Evolutionary conservation across 1,140 invertebrate genomes (phyloP).

Genomic region (Zeugodacus cucurbitae): DNA sequence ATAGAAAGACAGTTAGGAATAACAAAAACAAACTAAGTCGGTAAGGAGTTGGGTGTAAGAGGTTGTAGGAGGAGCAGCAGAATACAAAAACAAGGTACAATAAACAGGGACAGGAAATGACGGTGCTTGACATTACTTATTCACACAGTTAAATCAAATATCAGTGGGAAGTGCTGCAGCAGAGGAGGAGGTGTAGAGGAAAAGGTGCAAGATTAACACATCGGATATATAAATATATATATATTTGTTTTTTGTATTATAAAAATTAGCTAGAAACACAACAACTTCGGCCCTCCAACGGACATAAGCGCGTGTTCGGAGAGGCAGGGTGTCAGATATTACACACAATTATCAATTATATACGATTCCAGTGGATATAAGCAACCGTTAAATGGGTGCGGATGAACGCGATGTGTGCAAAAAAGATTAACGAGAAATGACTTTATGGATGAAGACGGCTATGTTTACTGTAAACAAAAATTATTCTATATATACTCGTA

Average conservation of each 20-base stretch:
- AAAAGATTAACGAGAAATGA: neutral
- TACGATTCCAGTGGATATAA: neutral
- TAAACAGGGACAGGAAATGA: neutral
- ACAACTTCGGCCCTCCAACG: neutral
- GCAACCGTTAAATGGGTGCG: constrained; percentile 2
- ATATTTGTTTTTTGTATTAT: neutral
- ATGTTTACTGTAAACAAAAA: neutral
- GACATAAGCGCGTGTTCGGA: neutral
- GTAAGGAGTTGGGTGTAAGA: neutral
- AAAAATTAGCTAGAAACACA: neutral
- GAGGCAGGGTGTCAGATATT: neutral
- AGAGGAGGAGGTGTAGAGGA: neutral
- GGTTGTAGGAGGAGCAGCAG: neutral
- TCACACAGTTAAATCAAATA: neutral
- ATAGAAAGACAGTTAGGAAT: neutral
- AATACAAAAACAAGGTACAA: neutral
- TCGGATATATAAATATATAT: neutral
- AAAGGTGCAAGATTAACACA: neutral
- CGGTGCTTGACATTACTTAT: neutral
- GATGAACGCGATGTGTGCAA: constrained; percentile 5
- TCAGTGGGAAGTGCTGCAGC: neutral
- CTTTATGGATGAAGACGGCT: neutral
- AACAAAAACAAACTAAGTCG: neutral
- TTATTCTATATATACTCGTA: neutral
- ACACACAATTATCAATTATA: neutral